Conservation (phyloP, 2,888 invertebrate species). For the Alloscopus bannaensis region DNA sequence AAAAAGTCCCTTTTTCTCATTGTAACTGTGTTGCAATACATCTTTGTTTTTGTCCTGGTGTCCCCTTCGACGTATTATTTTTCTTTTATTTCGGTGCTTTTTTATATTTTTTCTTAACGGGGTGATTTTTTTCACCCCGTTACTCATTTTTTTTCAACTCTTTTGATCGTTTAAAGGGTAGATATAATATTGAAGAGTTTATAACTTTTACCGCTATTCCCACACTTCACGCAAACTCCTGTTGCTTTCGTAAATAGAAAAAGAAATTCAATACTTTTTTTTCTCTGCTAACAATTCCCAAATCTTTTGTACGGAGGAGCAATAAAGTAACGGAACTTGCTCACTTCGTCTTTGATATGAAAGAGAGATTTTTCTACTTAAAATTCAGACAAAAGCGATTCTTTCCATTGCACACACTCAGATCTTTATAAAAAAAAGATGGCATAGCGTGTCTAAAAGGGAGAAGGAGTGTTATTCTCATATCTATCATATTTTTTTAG, state of each 20-base stretch:
- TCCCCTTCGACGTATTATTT: conserved; percentile 13
- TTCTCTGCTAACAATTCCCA: no score
- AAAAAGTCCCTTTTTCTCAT: conserved; percentile 35
- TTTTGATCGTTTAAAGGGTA: no score
- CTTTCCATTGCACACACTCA: no score
- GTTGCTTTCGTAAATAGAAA: conserved; percentile 29
- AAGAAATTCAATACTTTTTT: conserved; percentile 53
- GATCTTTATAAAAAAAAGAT: conserved; percentile 29
- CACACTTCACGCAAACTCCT: conserved; percentile 52
- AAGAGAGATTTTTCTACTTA: conserved; percentile 49
- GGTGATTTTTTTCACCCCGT: conserved; percentile 43
- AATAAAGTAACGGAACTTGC: conserved; percentile 44
- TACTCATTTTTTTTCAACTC: conserved; percentile 28
- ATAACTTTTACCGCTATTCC: conserved; percentile 65
- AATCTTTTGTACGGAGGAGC: conserved; percentile 46
- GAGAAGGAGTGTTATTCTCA: no score
- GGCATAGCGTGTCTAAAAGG: background rate
- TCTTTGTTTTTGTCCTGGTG: conserved; percentile 38
- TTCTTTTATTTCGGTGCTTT: background rate
- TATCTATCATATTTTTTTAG: background rate
- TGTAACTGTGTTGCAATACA: conserved; percentile 20
- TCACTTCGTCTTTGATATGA: conserved; percentile 35
- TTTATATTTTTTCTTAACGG: conserved; percentile 19
- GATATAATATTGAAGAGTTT: conserved; percentile 51
- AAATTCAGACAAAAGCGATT: no score